Evolutionary conservation across 2,888 invertebrate genomes (phyloP).

Genomic region (Drosophila mulleri): DNA sequence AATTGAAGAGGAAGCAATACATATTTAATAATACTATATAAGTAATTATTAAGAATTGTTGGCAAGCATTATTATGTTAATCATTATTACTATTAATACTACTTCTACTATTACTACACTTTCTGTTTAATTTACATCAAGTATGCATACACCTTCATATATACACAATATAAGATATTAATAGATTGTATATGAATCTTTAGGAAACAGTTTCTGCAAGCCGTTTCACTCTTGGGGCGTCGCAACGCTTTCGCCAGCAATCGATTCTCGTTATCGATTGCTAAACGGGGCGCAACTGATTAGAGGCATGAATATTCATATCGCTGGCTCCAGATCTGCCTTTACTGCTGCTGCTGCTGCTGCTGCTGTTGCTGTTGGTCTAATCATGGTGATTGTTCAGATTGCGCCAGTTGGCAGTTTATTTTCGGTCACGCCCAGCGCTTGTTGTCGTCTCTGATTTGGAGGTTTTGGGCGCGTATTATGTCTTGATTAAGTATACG

Average conservation of each 20-base stretch:
- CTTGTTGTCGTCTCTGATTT: slow-evolving; percentile 23
- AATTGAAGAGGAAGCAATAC: too few species aligned
- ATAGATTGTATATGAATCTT: background rate
- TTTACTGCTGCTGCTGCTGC: slow-evolving; percentile 12
- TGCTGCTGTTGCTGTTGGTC: slow-evolving; percentile 14
- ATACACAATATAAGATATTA: too few species aligned
- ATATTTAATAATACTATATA: too few species aligned
- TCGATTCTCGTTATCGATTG: slow-evolving; percentile 46
- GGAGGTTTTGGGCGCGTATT: slow-evolving; percentile 40
- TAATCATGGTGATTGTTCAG: slow-evolving; percentile 56
- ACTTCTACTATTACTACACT: too few species aligned
- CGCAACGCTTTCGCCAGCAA: slow-evolving; percentile 53
- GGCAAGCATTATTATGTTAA: too few species aligned
- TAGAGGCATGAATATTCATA: slow-evolving; percentile 53
- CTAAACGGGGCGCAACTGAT: slow-evolving; percentile 45
- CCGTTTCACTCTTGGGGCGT: slow-evolving; percentile 23
- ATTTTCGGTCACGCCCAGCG: slow-evolving; percentile 32
- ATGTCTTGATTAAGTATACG: slow-evolving; percentile 76
- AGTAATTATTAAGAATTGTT: too few species aligned
- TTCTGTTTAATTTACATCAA: too few species aligned
- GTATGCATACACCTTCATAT: too few species aligned
- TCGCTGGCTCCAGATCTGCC: slow-evolving; percentile 36
- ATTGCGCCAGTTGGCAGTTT: slow-evolving; percentile 41
- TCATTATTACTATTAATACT: too few species aligned
- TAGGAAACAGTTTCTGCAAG: background rate